Evolutionary conservation across 2,888 invertebrate species (phyloP), one percentile per base, ranked within the genome.

Genomic region (Microctonus hyperodae): DNA sequence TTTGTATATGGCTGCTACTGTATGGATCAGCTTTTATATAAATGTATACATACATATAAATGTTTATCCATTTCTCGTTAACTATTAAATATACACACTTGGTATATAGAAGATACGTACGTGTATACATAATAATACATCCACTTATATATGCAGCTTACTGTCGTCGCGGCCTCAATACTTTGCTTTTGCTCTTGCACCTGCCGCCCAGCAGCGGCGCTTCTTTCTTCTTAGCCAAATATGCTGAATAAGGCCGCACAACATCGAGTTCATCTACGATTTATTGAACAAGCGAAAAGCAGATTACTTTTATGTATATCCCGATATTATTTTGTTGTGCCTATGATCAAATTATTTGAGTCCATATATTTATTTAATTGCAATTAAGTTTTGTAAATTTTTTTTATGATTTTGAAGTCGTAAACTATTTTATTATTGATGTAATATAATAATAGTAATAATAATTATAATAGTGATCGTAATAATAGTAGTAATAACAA

Each of bases 191-290:
- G 58, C 64, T 55, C 64, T 63, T 44, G 62, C 71, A 69, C 69
- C 69, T 69, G 66, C 64, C 59, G 40, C 48, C 28, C 59, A 65
- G 64, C 48, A 37, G 63, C 66, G 50, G 61, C 48, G 53, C 61
- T 53, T 68, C 68, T 65, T 65, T 67, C 67, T 67, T 22, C 55
- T 66, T 67, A 69, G 64, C 70, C 73, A 70, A 73, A 73, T 73
- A 73, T 72, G 72, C 67, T 69, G 64, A 73, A 73, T 73, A 72
- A 72, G 72, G 71, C 70, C 71, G 70, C 64, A 65, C 71, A n/a
- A n/a, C n/a, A 68, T 71, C 65, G 67, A 67, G 68, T 69, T 64
- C 71, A 68, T 71, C 68, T 71, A 62, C 44, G 60, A 66, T 66
- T 55, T 61, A 44, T 61, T 22, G 50, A 37, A 40, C 35, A 31